Evolutionary conservation across 2,113 vertebrate species (phyloP), one percentile per base, ranked within the genome.

Genomic region (Gavia stellata): DNA sequence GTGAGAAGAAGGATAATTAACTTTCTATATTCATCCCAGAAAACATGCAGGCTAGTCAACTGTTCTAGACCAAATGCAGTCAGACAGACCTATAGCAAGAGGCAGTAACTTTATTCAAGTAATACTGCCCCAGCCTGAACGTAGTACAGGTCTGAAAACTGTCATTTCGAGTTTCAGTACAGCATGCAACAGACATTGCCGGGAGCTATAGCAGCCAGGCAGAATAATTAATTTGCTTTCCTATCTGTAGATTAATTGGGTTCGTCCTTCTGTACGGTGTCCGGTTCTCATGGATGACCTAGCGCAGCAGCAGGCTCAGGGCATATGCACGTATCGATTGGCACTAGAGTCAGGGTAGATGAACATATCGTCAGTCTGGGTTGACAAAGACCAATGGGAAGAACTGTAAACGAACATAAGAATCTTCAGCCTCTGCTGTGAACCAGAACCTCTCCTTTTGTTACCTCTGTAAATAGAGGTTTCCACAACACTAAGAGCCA

Each of bases 301-400:
- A 61, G 56, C 17, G 14, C 56, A 89, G 71, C 66, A 71, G 62
- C 17, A 61, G 45, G 74, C 71, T 31, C 81, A 91, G 56, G 31
- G 31, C 36, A 65, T 8, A 20, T 0, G 2, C 65, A 38, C 20
- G 4, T 45, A 62, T 33, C 71, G 75, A 8, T 19, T 44, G 36
- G 56, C 62, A 42, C 36, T 14, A 25, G 29, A 52, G 36, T 58
- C 20, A 53, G 42, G 34, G 12, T 14, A 36, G 17, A 71, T 19
- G 15, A 66, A 74, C 4, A 1, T 17, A 31, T 25, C 15, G 3
- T 45, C 0, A 0, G 23, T 24, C 12, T 67, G 53, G 38, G 31
- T 38, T 1, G 0, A 74, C 34, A 47, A 62, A 86, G 20, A 67
- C 23, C 62, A 75, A 12, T 20, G 25, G 36, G 16, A 82, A 79